Evolutionary conservation across 1,140 invertebrate species (phyloP), one percentile per base, ranked within the genome.

Genomic region (Trachelipus rathkii): DNA sequence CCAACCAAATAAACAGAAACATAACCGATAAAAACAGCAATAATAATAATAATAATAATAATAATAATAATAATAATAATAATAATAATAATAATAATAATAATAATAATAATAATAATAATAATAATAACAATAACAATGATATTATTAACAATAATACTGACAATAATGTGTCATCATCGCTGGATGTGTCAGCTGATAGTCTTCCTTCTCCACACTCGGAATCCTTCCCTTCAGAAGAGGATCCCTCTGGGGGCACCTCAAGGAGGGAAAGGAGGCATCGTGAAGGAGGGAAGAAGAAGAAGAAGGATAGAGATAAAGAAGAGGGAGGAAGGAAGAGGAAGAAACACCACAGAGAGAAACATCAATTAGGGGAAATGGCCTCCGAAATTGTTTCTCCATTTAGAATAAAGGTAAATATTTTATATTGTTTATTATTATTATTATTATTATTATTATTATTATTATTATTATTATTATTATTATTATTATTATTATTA

Each of bases 281-380:
- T 50, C 69, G 80, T 53, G 80, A 81, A 76, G 80, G 80, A 7
- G 77, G 77, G n/a, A 81, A 81, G 71, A 81, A 81, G 70, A 81
- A 81, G 66, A 81, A 81, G 44, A 81, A 81, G 45, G 79, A 81
- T 33, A 76, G 77, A 43, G 79, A 81, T 44, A 78, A 78, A 43
- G 77, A 78, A 75, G 74, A 68, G 72, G 79, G 74, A 10, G 77
- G 72, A 70, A 81, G 78, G 70, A 74, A 46, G 66, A 78, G 78
- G 66, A 81, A 81, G 50, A 77, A 81, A n/a, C 80, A 81, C 44
- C 80, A 81, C 66, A 71, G 78, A 13, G 75, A 77, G 45, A 76
- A 79, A 73, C 78, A 78, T 66, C 74, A 70, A 9, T 70, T 78
- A 10, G 78, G 74, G 45, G 75, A 78, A 44, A 78, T 78, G 80